These are phyloP conservation scores for Emmelina monodactyla DNA, from an alignment of 2,888 invertebrate genomes.

Conservation along the genomic window DNA sequence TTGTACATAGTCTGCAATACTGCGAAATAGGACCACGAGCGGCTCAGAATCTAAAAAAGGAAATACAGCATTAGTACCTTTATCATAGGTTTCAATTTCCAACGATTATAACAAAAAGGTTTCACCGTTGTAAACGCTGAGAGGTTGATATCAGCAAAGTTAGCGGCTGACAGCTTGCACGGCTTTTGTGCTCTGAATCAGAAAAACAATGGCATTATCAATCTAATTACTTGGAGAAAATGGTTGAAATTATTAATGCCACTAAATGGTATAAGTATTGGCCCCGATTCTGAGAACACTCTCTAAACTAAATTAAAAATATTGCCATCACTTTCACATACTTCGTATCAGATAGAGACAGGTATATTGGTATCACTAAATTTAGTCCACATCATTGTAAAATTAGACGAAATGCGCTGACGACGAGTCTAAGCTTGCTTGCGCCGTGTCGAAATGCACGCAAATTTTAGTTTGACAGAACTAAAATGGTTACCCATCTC, in stretches of 20 bases:
- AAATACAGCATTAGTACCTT: background rate
- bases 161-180: constrained; percentile 40
- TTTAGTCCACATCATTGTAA: too few species aligned
- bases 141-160: constrained; percentile 38
- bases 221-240: background rate
- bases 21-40: constrained; percentile 47
- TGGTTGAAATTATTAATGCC: background rate
- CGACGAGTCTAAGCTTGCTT: too few species aligned
- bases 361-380: too few species aligned
- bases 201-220: constrained; percentile 1
- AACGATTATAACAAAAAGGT: constrained; percentile 3
- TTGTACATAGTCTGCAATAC: constrained; percentile 37
- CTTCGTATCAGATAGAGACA: too few species aligned
- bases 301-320: too few species aligned
- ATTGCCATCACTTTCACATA: too few species aligned
- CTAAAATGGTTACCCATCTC: too few species aligned
- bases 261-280: background rate
- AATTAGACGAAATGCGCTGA: too few species aligned
- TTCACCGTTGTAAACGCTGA: constrained; percentile 38
- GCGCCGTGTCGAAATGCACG: too few species aligned
- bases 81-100: background rate
- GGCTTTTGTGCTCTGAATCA: constrained; percentile 33
- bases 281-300: too few species aligned
- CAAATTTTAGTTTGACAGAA: too few species aligned
- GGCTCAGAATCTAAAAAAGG: constrained; percentile 37